These are phyloP conservation scores for Chrysoperla carnea DNA, from an alignment of 1,140 invertebrate species.

Conservation along the genomic window DNA sequence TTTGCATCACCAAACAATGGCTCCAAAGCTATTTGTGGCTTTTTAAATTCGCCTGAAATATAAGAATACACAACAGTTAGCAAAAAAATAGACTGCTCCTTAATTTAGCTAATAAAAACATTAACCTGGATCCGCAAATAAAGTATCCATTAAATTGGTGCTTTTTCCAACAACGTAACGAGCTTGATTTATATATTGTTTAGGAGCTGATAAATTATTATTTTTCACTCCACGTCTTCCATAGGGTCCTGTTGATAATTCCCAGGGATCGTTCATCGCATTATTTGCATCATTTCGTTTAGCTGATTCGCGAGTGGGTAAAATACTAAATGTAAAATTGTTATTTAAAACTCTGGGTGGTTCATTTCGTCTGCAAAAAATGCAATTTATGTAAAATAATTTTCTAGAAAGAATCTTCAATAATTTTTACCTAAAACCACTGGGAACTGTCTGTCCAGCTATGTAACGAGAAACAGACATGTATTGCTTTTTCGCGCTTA, in stretches of 20 bases:
- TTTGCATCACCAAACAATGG: background rate
- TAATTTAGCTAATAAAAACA: background rate
- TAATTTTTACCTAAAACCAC: background rate
- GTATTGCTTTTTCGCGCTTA: conserved; percentile 52
- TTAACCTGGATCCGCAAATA: background rate
- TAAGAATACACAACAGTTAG: background rate
- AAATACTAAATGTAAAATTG: background rate
- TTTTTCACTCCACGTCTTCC: background rate
- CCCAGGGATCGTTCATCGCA: background rate
- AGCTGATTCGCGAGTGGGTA: background rate
- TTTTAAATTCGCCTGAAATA: background rate
- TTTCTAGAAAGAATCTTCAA: background rate
- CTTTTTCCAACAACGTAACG: background rate
- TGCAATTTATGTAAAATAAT: background rate
- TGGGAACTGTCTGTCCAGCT: conserved; percentile 29
- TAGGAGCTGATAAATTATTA: background rate
- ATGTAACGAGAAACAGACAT: conserved; percentile 51
- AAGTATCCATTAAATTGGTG: background rate
- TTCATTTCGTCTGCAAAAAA: background rate
- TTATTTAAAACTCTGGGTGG: background rate
- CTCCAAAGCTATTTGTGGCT: background rate
- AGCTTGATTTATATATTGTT: background rate
- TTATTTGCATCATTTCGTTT: background rate
- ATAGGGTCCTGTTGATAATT: background rate
- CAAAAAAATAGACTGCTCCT: background rate